phyloP scores from a whole-genome alignment of 2,888 invertebrate species.

The Drosophila macrospina region DNA sequence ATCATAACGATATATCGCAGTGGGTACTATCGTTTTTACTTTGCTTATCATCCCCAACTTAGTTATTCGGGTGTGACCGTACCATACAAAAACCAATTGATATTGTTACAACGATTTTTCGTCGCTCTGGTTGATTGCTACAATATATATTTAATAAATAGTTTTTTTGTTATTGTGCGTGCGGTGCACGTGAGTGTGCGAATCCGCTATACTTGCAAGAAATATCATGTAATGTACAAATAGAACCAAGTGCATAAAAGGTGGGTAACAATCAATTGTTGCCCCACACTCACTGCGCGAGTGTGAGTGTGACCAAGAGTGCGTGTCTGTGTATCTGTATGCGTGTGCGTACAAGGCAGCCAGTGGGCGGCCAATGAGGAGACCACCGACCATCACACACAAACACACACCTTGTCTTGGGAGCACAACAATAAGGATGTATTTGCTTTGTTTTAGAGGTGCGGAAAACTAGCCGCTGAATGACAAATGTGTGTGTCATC shows the following conservation, averaged over 20 bases:
- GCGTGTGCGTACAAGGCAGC: slow-evolving; percentile 50
- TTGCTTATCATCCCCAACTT: slow-evolving; percentile 51
- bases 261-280: slow-evolving; percentile 62
- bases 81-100: slow-evolving; percentile 52
- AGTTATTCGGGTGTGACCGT: slow-evolving; percentile 54
- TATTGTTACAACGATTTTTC: slow-evolving; percentile 74
- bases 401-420: slow-evolving; percentile 17
- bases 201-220: slow-evolving; percentile 32
- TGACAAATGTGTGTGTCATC: slow-evolving; percentile 62
- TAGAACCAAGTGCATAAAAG: slow-evolving; percentile 41
- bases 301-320: slow-evolving; percentile 57
- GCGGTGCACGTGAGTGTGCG: slow-evolving; percentile 60
- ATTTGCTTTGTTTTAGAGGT: slow-evolving; percentile 44
- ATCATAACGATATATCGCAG: slow-evolving; percentile 24
- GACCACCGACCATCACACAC: slow-evolving; percentile 31
- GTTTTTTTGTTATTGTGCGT: slow-evolving; percentile 35
- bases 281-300: slow-evolving; percentile 44
- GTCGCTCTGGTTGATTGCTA: slow-evolving; percentile 52
- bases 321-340: slow-evolving; percentile 51
- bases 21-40: slow-evolving; percentile 18
- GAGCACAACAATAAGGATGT: slow-evolving; percentile 47
- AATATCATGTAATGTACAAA: slow-evolving; percentile 59
- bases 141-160: slow-evolving; percentile 32
- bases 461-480: slow-evolving; percentile 46
- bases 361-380: slow-evolving; percentile 62